Conservation (phyloP, 2,113 vertebrate genomes). For the Boleophthalmus pectinirostris region DNA sequence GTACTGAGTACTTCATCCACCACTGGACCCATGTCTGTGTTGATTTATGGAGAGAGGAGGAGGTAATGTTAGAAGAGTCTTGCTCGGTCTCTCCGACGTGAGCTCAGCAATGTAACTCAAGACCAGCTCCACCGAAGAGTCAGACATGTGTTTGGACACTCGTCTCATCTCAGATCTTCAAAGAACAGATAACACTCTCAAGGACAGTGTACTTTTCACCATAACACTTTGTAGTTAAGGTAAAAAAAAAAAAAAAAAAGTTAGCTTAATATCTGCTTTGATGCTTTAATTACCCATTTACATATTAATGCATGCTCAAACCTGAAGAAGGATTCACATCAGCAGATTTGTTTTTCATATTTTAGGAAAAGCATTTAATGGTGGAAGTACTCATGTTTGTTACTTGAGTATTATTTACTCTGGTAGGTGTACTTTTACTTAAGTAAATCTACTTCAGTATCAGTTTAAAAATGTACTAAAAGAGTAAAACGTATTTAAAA, state of each 20-base stretch:
- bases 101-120: slow-evolving; percentile 46
- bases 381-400: too few relatives aligned
- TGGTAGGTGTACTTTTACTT: too few relatives aligned
- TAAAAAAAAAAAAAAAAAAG: too few relatives aligned
- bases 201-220: not conserved
- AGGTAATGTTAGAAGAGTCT: slow-evolving; percentile 22
- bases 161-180: slow-evolving; percentile 9
- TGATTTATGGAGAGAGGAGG: slow-evolving; percentile 54
- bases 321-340: not conserved
- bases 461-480: too few relatives aligned
- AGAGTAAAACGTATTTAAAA: too few relatives aligned
- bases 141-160: slow-evolving; percentile 25
- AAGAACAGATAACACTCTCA: not conserved
- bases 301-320: not conserved
- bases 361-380: too few relatives aligned
- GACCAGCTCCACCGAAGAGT: slow-evolving; percentile 43
- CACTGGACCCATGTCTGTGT: slow-evolving; percentile 7
- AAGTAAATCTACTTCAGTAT: too few relatives aligned
- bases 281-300: not conserved
- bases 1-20: too few relatives aligned
- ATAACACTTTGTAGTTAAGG: not conserved
- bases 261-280: not conserved
- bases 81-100: slow-evolving; percentile 12
- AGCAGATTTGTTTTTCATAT: too few relatives aligned
- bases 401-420: too few relatives aligned